Evolutionary conservation across 2,888 invertebrate species (phyloP), one percentile per base, ranked within the genome.

Genomic region (Limenitis camilla): DNA sequence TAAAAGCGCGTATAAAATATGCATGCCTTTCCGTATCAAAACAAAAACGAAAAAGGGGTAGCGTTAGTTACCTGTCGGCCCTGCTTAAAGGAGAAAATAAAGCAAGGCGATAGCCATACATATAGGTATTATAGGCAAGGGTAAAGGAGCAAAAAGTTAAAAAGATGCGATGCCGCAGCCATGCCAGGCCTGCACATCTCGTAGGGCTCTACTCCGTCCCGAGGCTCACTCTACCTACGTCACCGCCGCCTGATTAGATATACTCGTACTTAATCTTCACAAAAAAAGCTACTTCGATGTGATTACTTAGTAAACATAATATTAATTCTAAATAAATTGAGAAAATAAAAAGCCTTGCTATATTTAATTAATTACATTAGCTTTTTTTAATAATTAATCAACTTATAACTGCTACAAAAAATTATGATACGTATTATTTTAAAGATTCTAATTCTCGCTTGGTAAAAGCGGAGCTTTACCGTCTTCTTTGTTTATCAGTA

Each of bases 131-230:
- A 19, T 19, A 67, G 65, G 76, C 74, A 76, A 80, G 80, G 80
- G 78, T 78, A 74, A 67, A 74, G 79, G 78, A 67, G 79, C 78
- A 84, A 85, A 86, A 84, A 84, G 69, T 67, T 78, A 74, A 78
- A 81, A 76, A 68, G 63, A 58, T 62, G 66, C 69, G 70, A 68
- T 59, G 55, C 19, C 19, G 19, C 19, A 19, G 19, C 19, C 19
- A 1, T 19, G 19, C 19, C n/a, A n/a, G 19, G 19, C 19, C 19
- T 19, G 19, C 65, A 53, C 60, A 65, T 63, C 62, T 50, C 39
- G 50, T 39, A 61, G 56, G 60, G 64, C 59, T 58, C 61, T 66
- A 66, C 64, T 74, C 81, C 83, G 76, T 81, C 83, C 79, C 79
- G 71, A 68, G 73, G 70, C 69, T 19, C 68, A 69, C 68, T 66